Percentiles rank a stretch among this genome's conserved stretches.
These are phyloP conservation scores for Corvus cornix DNA, from an alignment of 2,113 vertebrate genomes.

Conservation along the genomic window DNA sequence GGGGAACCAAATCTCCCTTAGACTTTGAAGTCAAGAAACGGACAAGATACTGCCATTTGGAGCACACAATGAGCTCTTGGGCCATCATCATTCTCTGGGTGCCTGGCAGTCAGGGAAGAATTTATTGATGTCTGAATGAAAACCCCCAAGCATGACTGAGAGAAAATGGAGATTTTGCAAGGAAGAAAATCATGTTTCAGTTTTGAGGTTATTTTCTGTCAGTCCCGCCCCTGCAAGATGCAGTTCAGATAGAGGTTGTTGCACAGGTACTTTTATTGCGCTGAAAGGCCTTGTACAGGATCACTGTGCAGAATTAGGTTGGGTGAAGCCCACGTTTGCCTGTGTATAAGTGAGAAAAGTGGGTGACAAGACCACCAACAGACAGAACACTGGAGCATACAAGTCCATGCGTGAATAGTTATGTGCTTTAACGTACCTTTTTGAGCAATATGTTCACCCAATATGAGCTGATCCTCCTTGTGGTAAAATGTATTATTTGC, in stretches of 20 bases:
- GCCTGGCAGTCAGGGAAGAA: background rate
- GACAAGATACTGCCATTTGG: background rate
- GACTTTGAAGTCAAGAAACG: background rate
- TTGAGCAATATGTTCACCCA: background rate
- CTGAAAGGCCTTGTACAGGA: fast-evolving
- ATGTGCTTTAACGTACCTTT: background rate
- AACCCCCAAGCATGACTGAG: background rate
- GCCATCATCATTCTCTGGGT: background rate
- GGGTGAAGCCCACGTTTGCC: background rate
- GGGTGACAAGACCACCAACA: background rate
- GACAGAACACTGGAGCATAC: background rate
- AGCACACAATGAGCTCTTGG: background rate
- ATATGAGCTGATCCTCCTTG: background rate
- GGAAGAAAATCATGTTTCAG: background rate
- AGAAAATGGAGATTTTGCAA: background rate
- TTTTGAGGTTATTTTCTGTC: background rate
- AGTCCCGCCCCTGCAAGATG: fast-evolving
- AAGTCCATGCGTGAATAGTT: background rate
- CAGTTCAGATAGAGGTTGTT: background rate
- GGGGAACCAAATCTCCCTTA: background rate
- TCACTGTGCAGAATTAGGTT: background rate
- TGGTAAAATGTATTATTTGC: background rate
- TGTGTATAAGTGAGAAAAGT: background rate
- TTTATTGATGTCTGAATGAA: background rate
- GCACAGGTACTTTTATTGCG: background rate